Evolutionary conservation across 1,140 invertebrate species (phyloP).

Genomic region (Ruditapes philippinarum): DNA sequence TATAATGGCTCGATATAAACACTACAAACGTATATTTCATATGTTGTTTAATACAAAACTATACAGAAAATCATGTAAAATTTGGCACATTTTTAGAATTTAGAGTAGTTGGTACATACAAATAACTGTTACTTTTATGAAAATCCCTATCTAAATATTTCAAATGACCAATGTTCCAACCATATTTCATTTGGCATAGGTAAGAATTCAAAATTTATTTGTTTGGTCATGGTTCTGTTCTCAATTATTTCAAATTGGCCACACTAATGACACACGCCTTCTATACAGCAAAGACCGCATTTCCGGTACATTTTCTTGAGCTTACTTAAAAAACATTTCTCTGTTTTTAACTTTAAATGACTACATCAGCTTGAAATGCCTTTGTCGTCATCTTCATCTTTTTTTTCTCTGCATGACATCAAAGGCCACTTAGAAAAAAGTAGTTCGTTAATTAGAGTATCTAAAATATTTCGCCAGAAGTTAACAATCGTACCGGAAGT

Average conservation of each 20-base stretch:
- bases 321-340: constrained; percentile 2
- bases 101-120: too few relatives aligned
- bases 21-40: too few relatives aligned
- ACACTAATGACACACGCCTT: background rate
- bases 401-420: background rate
- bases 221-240: too few relatives aligned
- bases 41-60: too few relatives aligned
- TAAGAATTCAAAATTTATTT: too few relatives aligned
- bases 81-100: too few relatives aligned
- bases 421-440: constrained; percentile 19
- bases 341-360: background rate
- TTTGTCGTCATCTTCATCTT: constrained; percentile 6
- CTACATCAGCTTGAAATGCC: constrained; percentile 10
- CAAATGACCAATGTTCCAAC: too few relatives aligned
- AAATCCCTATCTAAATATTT: too few relatives aligned
- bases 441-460: constrained; percentile 37
- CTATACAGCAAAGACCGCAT: constrained; percentile 3
- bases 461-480: constrained; percentile 28
- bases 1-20: too few relatives aligned
- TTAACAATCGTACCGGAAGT: constrained; percentile 17
- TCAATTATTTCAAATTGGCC: background rate
- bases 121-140: too few relatives aligned
- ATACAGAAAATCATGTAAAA: too few relatives aligned
- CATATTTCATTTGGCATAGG: too few relatives aligned
- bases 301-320: constrained; percentile 29